Conservation (phyloP, 2,888 invertebrate species). For the Polymixis flavicincta region DNA sequence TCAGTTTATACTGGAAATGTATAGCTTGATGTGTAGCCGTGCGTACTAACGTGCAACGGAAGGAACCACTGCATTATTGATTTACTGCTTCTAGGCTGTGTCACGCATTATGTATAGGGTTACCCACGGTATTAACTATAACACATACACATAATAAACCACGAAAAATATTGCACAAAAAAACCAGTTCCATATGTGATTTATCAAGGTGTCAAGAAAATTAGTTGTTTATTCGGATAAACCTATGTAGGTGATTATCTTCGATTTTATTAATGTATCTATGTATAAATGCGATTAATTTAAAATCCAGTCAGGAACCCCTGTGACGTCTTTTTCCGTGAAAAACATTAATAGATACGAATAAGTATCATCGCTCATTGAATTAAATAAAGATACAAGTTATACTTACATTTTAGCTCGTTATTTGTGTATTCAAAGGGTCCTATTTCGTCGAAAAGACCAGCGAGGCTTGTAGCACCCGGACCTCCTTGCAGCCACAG, state of each 20-base stretch:
- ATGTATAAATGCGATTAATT: not conserved
- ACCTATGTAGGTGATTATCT: not conserved
- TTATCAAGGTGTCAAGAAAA: constrained; percentile 6
- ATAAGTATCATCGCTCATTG: not conserved
- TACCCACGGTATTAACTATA: not conserved
- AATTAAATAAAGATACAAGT: not conserved
- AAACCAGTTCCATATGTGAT: not conserved
- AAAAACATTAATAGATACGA: constrained; percentile 3
- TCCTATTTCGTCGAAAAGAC: constrained; percentile 84
- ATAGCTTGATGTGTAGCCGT: too few relatives aligned
- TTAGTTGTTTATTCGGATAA: constrained; percentile 2
- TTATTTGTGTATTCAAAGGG: constrained; percentile 75
- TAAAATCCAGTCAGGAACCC: not conserved
- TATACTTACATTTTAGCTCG: constrained; percentile 76
- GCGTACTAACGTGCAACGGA: constrained; percentile 12
- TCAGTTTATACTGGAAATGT: too few relatives aligned
- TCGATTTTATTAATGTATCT: not conserved
- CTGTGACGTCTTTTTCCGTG: constrained; percentile 5
- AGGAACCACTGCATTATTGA: constrained; percentile 44
- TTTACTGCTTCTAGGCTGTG: not conserved
- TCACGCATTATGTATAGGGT: constrained; percentile 28
- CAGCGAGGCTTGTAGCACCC: constrained; percentile 91
- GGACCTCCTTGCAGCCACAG: constrained; percentile 98
- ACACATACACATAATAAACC: too few relatives aligned
- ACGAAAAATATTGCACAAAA: not conserved